Percentiles rank a stretch among this genome's conserved stretches.
Evolutionary conservation across 2,888 invertebrate genomes (phyloP).

Genomic region (Nebria salina): DNA sequence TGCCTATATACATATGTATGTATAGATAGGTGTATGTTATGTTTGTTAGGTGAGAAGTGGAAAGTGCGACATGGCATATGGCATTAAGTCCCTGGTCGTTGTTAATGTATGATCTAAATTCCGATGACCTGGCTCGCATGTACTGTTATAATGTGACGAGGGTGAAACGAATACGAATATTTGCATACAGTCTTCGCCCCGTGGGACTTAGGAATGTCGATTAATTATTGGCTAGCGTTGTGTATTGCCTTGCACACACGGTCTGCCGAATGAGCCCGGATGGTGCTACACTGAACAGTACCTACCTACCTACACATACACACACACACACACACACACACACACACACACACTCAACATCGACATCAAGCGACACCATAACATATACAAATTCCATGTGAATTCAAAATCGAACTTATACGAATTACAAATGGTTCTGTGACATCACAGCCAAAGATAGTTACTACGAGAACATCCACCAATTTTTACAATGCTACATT

Average conservation of each 20-base stretch:
- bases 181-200: slow-evolving; percentile 49
- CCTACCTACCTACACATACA: neutral
- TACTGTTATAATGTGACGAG: slow-evolving; percentile 48
- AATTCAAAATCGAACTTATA: neutral
- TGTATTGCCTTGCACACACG: slow-evolving; percentile 48
- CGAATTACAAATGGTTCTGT: neutral
- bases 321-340: neutral
- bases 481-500: neutral
- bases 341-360: neutral
- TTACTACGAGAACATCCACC: neutral
- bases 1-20: neutral
- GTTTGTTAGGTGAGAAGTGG: slow-evolving; percentile 22
- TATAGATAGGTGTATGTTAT: neutral
- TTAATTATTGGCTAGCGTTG: slow-evolving; percentile 50
- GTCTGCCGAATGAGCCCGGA: slow-evolving; percentile 6
- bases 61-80: slow-evolving; percentile 5
- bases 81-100: slow-evolving; percentile 38
- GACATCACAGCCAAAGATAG: neutral
- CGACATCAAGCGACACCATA: neutral
- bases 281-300: slow-evolving; percentile 9
- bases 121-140: slow-evolving; percentile 45
- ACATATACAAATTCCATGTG: neutral
- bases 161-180: slow-evolving; percentile 51
- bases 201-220: slow-evolving; percentile 49
- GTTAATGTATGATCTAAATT: slow-evolving; percentile 47